Conservation (phyloP, 1,140 invertebrate species). For the Neotoxoptera formosana region DNA sequence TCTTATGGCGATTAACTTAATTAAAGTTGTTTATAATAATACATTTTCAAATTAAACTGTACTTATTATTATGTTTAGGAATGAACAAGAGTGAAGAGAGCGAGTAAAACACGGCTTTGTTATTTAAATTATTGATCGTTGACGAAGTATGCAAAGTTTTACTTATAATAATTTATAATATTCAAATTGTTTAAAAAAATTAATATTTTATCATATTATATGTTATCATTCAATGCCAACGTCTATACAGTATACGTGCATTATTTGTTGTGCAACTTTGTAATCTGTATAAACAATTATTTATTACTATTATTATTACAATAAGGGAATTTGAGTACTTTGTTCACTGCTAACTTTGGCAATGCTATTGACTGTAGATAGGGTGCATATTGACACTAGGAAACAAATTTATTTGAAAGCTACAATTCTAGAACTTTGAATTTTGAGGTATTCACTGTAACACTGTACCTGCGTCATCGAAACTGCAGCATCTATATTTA, state of each 20-base stretch:
- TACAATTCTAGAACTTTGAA: background rate
- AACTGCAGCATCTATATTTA: background rate
- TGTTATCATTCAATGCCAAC: background rate
- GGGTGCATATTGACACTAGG: background rate
- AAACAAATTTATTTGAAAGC: background rate
- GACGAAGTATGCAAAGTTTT: background rate
- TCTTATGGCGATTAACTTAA: constrained; percentile 6
- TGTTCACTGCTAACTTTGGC: background rate
- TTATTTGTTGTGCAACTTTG: background rate
- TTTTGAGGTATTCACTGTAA: background rate
- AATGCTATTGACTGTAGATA: background rate
- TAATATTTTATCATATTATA: background rate
- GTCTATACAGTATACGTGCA: background rate
- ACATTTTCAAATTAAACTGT: constrained; percentile 10
- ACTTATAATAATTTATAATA: background rate
- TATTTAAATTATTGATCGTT: background rate
- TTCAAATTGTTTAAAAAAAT: background rate
- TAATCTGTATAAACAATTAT: too few relatives aligned
- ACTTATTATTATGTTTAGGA: background rate
- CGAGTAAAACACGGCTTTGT: background rate
- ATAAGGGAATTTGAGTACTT: too few relatives aligned
- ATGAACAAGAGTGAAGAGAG: background rate
- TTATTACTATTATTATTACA: too few relatives aligned
- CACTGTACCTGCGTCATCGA: background rate
- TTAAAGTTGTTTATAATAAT: constrained; percentile 35